Percentiles rank a stretch among this genome's conserved stretches.
These are phyloP conservation scores for Esox lucius DNA, from an alignment of 2,797 vertebrate genomes.

Conservation along the genomic window DNA sequence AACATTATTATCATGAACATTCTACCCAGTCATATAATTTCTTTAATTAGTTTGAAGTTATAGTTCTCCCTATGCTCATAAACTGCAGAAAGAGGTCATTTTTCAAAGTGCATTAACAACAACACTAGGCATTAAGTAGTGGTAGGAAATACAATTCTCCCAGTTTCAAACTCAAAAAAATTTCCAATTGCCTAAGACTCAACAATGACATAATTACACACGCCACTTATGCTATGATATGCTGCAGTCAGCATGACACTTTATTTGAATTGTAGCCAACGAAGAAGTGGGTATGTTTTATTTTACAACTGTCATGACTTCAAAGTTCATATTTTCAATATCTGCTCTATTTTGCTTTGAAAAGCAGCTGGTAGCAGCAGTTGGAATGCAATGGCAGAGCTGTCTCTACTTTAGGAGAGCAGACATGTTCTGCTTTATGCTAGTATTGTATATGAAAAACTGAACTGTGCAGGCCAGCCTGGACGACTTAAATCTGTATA, in stretches of 20 bases:
- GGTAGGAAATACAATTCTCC: constrained; percentile 31
- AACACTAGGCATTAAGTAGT: constrained; percentile 26
- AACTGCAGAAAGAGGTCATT: not conserved
- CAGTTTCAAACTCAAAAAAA: constrained; percentile 56
- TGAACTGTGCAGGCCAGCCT: constrained; percentile 58
- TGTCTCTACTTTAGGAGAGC: not conserved
- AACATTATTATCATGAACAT: not conserved
- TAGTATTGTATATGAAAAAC: constrained; percentile 27
- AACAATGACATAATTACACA: constrained; percentile 55
- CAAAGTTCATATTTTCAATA: not conserved
- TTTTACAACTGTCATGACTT: not conserved
- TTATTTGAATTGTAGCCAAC: not conserved
- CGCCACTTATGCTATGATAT: constrained; percentile 24
- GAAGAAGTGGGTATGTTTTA: not conserved
- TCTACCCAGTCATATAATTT: not conserved
- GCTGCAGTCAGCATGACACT: constrained; percentile 21
- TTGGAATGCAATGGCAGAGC: not conserved
- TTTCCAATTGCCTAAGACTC: constrained; percentile 39
- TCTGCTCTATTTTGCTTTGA: not conserved
- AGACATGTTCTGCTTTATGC: too few relatives aligned
- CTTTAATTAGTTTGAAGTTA: not conserved
- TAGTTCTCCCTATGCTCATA: not conserved
- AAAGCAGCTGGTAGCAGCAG: not conserved
- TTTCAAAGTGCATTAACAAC: constrained; percentile 32
- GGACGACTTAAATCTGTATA: not conserved